Conservation (phyloP, 2,113 vertebrate species). For the Coturnix japonica region DNA sequence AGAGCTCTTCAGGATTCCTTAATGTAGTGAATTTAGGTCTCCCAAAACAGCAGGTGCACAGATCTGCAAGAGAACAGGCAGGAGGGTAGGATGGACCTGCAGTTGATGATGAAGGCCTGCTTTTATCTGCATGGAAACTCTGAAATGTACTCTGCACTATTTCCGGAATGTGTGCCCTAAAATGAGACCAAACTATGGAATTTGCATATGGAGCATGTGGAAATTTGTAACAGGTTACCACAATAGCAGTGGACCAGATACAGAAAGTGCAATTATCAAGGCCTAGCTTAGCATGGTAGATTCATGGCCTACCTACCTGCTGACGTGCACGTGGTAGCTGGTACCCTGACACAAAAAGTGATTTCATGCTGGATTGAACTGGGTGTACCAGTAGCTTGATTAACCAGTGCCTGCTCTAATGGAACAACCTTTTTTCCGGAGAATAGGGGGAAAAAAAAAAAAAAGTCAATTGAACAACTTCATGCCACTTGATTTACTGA, state of each 20-base stretch:
- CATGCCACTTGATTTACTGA: neutral
- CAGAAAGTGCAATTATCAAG: neutral
- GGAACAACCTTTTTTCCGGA: neutral
- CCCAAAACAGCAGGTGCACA: neutral
- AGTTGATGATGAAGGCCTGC: neutral
- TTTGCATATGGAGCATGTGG: neutral
- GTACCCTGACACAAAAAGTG: neutral
- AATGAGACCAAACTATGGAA: neutral
- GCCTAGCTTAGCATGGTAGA: neutral
- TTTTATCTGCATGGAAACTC: neutral
- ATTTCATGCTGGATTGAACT: fast-evolving
- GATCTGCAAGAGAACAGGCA: neutral
- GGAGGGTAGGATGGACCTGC: neutral
- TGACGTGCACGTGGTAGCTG: neutral
- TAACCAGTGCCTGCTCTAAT: neutral
- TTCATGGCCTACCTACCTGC: neutral
- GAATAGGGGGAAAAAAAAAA: neutral
- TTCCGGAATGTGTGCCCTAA: neutral
- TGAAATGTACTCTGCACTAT: neutral
- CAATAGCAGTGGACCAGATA: neutral
- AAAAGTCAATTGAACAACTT: neutral
- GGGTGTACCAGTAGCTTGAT: neutral
- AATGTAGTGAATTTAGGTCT: neutral
- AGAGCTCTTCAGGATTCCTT: neutral
- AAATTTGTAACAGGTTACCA: fast-evolving